phyloP scores from a whole-genome alignment of 2,797 vertebrate species.

The Tarsius wallacei region DNA sequence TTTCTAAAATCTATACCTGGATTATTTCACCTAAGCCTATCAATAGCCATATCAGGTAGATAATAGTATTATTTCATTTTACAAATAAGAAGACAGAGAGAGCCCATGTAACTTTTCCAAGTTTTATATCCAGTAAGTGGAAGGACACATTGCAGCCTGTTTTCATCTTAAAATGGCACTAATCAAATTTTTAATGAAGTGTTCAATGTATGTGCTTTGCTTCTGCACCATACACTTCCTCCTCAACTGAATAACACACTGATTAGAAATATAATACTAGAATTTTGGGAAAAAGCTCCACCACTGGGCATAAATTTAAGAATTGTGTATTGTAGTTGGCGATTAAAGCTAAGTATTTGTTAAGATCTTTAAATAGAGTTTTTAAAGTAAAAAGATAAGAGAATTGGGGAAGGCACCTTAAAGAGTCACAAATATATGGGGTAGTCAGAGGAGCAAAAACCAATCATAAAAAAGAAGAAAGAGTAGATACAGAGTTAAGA shows the following conservation, averaged over 20 bases:
- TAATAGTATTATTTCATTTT: background rate
- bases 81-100: background rate
- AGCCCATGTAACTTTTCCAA: background rate
- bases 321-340: background rate
- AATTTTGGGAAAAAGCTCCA: background rate
- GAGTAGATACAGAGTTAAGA: background rate
- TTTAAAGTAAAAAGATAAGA: constrained; percentile 30
- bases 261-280: constrained; percentile 15
- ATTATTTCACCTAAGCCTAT: background rate
- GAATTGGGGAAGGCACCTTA: background rate
- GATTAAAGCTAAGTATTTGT: constrained; percentile 18
- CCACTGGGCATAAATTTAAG: background rate
- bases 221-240: background rate
- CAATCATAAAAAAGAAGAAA: background rate
- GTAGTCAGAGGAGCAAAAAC: background rate
- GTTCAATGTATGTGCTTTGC: background rate
- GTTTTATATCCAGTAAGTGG: background rate
- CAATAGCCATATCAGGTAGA: background rate
- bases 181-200: background rate
- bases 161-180: background rate
- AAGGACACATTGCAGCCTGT: background rate
- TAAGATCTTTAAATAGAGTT: constrained; percentile 28
- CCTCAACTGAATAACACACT: background rate
- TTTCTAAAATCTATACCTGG: background rate
- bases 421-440: background rate